A percentile compares a stretch with the other conserved stretches of the same genome.
Conservation (phyloP, 2,113 vertebrate species). For the Antechinus flavipes region DNA sequence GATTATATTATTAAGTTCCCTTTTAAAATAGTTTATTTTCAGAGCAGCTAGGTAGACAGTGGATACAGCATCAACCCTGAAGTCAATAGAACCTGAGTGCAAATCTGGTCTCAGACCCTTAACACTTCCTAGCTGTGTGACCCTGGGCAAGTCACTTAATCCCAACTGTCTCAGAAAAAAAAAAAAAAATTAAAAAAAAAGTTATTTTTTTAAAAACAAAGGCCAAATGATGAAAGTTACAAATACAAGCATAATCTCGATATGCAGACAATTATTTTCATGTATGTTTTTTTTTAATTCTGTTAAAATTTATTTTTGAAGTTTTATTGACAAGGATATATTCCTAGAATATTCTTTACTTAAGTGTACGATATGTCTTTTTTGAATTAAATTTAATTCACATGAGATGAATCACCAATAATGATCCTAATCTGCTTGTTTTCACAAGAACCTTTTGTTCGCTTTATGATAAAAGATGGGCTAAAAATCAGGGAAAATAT, state of each 20-base stretch:
- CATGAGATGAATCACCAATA: not conserved
- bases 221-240: not conserved
- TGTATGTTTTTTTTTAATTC: too few relatives aligned
- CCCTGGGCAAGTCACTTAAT: too few relatives aligned
- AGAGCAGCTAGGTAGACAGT: too few relatives aligned
- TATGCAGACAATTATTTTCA: not conserved
- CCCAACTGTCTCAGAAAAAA: too few relatives aligned
- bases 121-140: too few relatives aligned
- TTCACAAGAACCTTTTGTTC: not conserved
- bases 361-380: not conserved
- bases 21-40: not conserved
- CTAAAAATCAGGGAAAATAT: not conserved
- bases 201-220: not conserved
- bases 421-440: not conserved
- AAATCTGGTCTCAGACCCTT: too few relatives aligned
- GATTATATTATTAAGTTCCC: not conserved
- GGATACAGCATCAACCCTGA: too few relatives aligned
- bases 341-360: not conserved
- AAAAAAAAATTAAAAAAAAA: too few relatives aligned
- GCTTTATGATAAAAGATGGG: not conserved
- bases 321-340: not conserved
- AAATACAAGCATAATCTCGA: not conserved
- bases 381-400: not conserved
- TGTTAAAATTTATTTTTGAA: not conserved
- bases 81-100: too few relatives aligned